Conservation (phyloP, 2,797 vertebrate species). For the Melanotaenia pygmaea region DNA sequence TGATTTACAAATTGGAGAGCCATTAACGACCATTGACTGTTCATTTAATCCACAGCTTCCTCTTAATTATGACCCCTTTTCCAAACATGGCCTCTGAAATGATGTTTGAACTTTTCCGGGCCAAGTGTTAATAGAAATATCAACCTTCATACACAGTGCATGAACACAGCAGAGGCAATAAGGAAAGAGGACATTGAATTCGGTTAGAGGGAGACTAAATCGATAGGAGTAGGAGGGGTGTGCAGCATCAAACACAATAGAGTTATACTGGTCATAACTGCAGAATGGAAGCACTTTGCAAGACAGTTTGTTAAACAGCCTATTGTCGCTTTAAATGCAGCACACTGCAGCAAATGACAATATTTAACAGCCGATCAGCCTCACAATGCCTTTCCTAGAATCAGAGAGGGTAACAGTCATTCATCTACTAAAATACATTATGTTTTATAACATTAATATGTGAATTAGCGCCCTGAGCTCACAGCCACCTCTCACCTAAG, state of each 20-base stretch:
- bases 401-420: conserved; percentile 12
- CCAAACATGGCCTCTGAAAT: fast-evolving
- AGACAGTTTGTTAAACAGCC: background rate
- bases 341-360: conserved; percentile 3
- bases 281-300: conserved; percentile 22
- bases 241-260: background rate
- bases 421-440: conserved; percentile 2
- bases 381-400: background rate
- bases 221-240: conserved; percentile 8
- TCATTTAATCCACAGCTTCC: background rate
- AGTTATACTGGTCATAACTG: conserved; percentile 7
- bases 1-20: background rate
- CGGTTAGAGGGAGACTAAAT: conserved; percentile 33
- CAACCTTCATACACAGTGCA: background rate
- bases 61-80: background rate
- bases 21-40: background rate
- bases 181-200: conserved; percentile 7
- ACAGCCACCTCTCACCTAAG: conserved; percentile 37
- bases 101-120: background rate
- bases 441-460: background rate
- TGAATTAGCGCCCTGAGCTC: conserved; percentile 3
- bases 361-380: conserved; percentile 17
- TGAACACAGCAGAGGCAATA: conserved; percentile 13
- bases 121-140: conserved; percentile 31
- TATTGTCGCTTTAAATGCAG: conserved; percentile 30